Base-by-base conservation (phyloP, 2,113 vertebrate genomes). In the Sylvilagus bachmani region DNA sequence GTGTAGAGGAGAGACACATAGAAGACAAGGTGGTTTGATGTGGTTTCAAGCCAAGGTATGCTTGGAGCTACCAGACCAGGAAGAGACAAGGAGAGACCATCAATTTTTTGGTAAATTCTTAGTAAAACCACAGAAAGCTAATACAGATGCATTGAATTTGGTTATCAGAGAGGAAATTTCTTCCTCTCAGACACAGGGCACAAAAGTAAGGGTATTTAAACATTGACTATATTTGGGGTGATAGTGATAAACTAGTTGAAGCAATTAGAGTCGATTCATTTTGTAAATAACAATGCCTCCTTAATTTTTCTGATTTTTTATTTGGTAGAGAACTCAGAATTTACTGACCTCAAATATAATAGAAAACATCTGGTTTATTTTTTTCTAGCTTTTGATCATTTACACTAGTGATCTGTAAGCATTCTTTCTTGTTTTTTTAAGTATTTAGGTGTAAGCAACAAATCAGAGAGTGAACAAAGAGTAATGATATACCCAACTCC, bases 381-480 rank as follows among this genome's bases (percentile, higher is more conserved):
- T 38, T 70, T 94, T 93, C 81, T 55, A 0, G 55, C 3, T 10
- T 90, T 90, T 89, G 90, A 93, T 44, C 71, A 89, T 62, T 96
- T 64, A 64, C 75, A n/a, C 19, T n/a, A 93, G 77, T 5, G 44
- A 92, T 49, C 5, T 94, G 13, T 31, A 96, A 90, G 88, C 19
- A 5, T 51, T 96, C 94, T 82, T 53, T 27, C 85, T 66, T 87
- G 29, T 13, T 7, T 94, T 51, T 97, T 96, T 91, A 85, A 95
- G 53, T 82, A 86, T 31, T 86, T 94, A 44, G 92, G 31, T 27
- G 90, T 44, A 94, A 86, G 94, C 97, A 71, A 80, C 19, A 7
- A 17, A 83, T 53, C 58, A 14, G 67, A 91, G 10, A 58, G 8
- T 31, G 89, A 95, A 51, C 36, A 86, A 89, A 93, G 14, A 90